A percentile compares a stretch with the other conserved stretches of the same genome.
These are phyloP conservation scores for Ictalurus punctatus DNA, from an alignment of 2,113 vertebrate species.

Conservation along the genomic window DNA sequence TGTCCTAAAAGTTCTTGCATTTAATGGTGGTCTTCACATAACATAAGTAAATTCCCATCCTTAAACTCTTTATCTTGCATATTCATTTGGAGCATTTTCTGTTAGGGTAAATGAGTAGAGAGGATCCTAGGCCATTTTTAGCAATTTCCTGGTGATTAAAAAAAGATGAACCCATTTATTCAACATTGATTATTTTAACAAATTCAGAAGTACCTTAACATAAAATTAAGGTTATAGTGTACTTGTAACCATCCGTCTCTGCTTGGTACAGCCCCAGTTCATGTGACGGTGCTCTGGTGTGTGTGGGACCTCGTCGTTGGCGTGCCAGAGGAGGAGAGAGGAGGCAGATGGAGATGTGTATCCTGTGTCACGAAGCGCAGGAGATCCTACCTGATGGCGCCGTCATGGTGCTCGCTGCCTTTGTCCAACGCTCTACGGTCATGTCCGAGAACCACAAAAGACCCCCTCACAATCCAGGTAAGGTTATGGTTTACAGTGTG, in stretches of 20 bases:
- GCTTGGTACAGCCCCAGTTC: constrained; percentile 70
- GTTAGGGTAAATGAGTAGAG: not conserved
- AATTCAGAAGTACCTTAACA: not conserved
- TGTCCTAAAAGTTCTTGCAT: not conserved
- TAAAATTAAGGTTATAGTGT: not conserved
- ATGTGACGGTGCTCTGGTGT: constrained; percentile 78
- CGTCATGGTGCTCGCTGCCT: too few species aligned
- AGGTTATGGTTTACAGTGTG: constrained; percentile 25
- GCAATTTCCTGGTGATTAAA: not conserved
- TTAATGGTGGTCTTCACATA: not conserved
- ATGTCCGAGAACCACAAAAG: constrained; percentile 87
- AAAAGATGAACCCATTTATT: not conserved
- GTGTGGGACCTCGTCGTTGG: not conserved
- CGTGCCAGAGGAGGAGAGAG: constrained; percentile 59
- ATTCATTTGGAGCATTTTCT: not conserved
- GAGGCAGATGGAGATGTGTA: constrained; percentile 75
- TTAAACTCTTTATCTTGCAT: not conserved
- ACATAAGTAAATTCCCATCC: not conserved
- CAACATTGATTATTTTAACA: not conserved
- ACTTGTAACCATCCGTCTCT: not conserved
- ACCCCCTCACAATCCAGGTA: constrained; percentile 82
- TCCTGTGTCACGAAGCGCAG: too few species aligned
- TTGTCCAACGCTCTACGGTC: constrained; percentile 59
- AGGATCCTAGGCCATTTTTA: not conserved
- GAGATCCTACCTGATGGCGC: too few species aligned